phyloP scores from a whole-genome alignment of 2,113 vertebrate species.

The Callopanchax toddi region DNA sequence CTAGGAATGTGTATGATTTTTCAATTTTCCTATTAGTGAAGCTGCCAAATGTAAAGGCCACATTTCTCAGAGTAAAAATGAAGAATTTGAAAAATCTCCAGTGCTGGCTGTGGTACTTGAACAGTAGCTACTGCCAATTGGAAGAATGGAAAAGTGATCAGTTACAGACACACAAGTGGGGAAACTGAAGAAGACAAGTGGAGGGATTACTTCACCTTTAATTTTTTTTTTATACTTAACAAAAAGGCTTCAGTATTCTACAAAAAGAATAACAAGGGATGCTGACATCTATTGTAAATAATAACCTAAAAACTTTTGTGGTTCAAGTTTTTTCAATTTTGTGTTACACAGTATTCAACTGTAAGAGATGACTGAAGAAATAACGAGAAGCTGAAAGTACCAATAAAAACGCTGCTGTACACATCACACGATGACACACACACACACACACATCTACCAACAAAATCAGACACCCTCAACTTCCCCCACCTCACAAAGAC shows the following conservation, averaged over 20 bases:
- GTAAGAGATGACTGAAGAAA: slow-evolving; percentile 9
- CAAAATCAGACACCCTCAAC: background rate
- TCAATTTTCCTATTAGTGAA: slow-evolving; percentile 15
- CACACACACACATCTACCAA: slow-evolving; percentile 14
- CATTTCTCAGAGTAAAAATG: slow-evolving; percentile 56
- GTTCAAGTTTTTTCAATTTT: slow-evolving; percentile 8
- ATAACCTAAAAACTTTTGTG: slow-evolving; percentile 7
- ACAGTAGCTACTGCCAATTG: slow-evolving; percentile 42
- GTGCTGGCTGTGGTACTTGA: slow-evolving; percentile 69
- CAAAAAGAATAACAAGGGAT: background rate
- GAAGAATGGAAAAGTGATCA: slow-evolving; percentile 67
- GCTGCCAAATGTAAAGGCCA: slow-evolving; percentile 26
- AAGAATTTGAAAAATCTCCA: slow-evolving; percentile 78
- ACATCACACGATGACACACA: slow-evolving; percentile 47
- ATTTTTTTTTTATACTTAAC: slow-evolving; percentile 3
- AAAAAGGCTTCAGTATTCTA: slow-evolving; percentile 14
- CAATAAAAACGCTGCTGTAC: slow-evolving; percentile 54
- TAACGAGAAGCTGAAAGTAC: slow-evolving; percentile 11
- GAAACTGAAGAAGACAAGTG: slow-evolving; percentile 5
- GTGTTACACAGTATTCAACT: slow-evolving; percentile 29
- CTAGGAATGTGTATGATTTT: slow-evolving; percentile 13
- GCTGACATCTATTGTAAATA: slow-evolving; percentile 3
- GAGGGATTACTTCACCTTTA: slow-evolving; percentile 22
- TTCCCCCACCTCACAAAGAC: slow-evolving; percentile 13
- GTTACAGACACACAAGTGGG: slow-evolving; percentile 25